Evolutionary conservation across 2,888 invertebrate genomes (phyloP), one percentile per base, ranked within the genome.

Genomic region (Dendrolimus pini): DNA sequence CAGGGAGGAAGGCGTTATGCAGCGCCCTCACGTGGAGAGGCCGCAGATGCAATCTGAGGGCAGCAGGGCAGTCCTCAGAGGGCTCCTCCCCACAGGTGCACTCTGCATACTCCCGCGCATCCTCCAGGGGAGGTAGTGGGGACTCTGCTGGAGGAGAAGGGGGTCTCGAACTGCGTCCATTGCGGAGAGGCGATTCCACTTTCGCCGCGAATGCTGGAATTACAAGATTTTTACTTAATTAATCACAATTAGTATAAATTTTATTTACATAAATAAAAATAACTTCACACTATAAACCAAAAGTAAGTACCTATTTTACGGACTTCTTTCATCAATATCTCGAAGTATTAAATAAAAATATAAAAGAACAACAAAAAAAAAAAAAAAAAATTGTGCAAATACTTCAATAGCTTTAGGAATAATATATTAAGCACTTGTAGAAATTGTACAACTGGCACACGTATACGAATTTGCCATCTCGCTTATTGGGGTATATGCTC

Each of bases 1-100:
- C 93, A 56, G 92, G 89, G 65, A 93, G 80, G 62, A 76, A 83
- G 53, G 81, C 84, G 74, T 92, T 83, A 75, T 93, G 93, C 59
- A 93, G 80, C 59, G 90, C 86, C 61, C 85, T 83, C 59, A 94
- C 90, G 72, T 82, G 91, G 66, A 69, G 82, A 80, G 78, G 93
- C 84, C 70, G 87, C 84, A 67, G 92, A 69, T 64, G 78, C 71
- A 59, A 71, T 62, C 65, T 72, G 70, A 65, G 65, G 64, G 75
- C 91, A 66, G 80, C 92, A 65, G 77, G 92, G 70, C 75, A 89
- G 47, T 52, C 92, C 78, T 69, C 66, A 14, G 52, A 66, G 2
- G 61, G 63, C 41, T 66, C 68, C 53, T 71, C 77, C 54, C 74
- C 80, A 71, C 89, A 88, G 55, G 82, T 82, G 70, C 89, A 88